phyloP scores from a whole-genome alignment of 92 coral and sea anemone genomes.

The Actinostola sp. region DNA sequence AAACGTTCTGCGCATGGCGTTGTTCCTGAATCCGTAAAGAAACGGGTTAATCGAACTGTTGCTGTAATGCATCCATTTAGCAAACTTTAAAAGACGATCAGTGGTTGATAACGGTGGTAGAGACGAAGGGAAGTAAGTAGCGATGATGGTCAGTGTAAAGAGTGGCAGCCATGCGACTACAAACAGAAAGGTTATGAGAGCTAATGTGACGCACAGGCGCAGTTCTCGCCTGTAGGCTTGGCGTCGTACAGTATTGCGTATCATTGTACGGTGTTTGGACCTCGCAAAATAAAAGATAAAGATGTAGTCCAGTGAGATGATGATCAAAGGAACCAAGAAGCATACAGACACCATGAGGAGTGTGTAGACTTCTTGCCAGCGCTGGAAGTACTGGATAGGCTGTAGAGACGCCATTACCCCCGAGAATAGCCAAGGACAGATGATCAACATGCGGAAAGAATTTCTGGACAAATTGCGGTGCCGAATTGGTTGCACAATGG shows the following conservation, averaged over 20 bases:
- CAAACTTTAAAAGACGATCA: constrained; percentile 66
- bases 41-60: constrained; percentile 90
- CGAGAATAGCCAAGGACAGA: constrained; percentile 70
- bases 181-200: constrained; percentile 75
- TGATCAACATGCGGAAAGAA: constrained; percentile 60
- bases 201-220: constrained; percentile 73
- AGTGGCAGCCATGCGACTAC: constrained; percentile 88
- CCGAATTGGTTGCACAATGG: constrained; percentile 79
- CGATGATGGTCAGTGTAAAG: constrained; percentile 70
- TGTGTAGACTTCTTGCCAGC: constrained; percentile 79
- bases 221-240: constrained; percentile 67
- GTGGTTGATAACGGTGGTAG: constrained; percentile 49
- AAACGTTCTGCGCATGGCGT: constrained; percentile 63
- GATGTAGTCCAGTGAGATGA: constrained; percentile 65
- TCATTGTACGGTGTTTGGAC: constrained; percentile 8
- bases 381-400: constrained; percentile 70
- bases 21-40: constrained; percentile 80
- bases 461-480: constrained; percentile 70
- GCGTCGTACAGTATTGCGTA: constrained; percentile 34
- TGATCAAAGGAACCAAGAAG: constrained; percentile 67
- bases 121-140: constrained; percentile 53
- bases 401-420: constrained; percentile 62
- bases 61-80: constrained; percentile 91
- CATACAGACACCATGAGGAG: constrained; percentile 54
- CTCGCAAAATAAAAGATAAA: constrained; percentile 48